A percentile compares a stretch with the other conserved stretches of the same genome.
Conservation (phyloP, 2,888 invertebrate genomes). For the Villa cingulata region DNA sequence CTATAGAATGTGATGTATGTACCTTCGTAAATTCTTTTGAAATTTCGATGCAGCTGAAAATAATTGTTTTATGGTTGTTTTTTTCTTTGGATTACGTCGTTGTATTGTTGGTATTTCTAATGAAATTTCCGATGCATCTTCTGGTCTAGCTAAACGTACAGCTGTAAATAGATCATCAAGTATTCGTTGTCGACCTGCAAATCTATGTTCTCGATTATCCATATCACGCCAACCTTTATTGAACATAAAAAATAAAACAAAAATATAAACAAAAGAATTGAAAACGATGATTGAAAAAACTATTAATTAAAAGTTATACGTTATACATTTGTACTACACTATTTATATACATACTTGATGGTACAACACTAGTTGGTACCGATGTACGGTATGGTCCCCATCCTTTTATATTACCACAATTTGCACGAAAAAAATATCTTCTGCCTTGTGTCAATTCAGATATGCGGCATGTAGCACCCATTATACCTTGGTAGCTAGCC, state of each 20-base stretch:
- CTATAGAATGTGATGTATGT: constrained; percentile 14
- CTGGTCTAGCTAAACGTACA: constrained; percentile 45
- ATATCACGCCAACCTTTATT: constrained; percentile 71
- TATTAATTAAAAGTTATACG: no score
- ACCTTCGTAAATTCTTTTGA: constrained; percentile 81
- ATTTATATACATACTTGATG: constrained; percentile 58
- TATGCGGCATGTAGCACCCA: constrained; percentile 39
- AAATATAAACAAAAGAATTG: background rate
- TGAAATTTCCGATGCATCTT: constrained; percentile 49
- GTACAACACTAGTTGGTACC: constrained; percentile 71
- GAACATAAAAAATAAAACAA: background rate
- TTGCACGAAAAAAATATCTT: constrained; percentile 77
- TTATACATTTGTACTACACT: no score
- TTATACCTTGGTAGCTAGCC: constrained; percentile 34
- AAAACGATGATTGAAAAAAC: no score
- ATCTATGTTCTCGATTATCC: constrained; percentile 50
- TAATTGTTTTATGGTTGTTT: constrained; percentile 80
- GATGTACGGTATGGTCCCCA: constrained; percentile 67
- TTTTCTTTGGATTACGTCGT: constrained; percentile 66
- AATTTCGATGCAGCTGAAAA: constrained; percentile 95
- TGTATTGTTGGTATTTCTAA: constrained; percentile 51
- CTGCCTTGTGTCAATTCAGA: constrained; percentile 72
- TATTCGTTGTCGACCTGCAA: constrained; percentile 55
- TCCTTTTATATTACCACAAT: constrained; percentile 88
- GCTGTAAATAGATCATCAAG: constrained; percentile 62